A percentile compares a stretch with the other conserved stretches of the same genome.
These are phyloP conservation scores for Octopus sinensis DNA, from an alignment of 1,140 invertebrate species.

Conservation along the genomic window DNA sequence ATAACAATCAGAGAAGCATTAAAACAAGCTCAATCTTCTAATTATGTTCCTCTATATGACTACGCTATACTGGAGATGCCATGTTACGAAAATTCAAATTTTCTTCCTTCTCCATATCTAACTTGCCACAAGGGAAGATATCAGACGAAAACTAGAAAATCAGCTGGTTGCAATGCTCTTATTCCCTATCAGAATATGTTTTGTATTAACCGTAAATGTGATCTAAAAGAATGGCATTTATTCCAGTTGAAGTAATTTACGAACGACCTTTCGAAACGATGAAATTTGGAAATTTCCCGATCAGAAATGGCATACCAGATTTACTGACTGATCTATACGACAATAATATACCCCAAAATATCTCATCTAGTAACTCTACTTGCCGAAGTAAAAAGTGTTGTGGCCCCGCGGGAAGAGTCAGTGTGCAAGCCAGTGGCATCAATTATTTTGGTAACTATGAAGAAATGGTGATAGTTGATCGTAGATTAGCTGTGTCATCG, in stretches of 20 bases:
- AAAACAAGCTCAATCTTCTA: slow-evolving; percentile 20
- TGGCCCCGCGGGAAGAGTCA: neutral
- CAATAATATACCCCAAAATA: no score
- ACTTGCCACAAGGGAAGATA: slow-evolving; percentile 23
- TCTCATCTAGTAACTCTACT: no score
- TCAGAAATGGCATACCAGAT: neutral
- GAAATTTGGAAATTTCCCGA: neutral
- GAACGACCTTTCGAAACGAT: neutral
- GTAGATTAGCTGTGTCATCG: neutral
- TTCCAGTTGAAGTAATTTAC: neutral
- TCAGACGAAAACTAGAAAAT: neutral
- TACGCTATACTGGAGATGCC: slow-evolving; percentile 31
- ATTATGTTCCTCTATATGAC: slow-evolving; percentile 17
- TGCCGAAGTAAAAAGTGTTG: no score
- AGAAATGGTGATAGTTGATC: neutral
- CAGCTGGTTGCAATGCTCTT: neutral
- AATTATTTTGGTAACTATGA: neutral
- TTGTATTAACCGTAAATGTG: neutral
- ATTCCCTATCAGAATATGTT: neutral
- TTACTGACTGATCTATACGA: neutral
- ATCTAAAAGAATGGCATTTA: neutral
- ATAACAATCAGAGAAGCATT: slow-evolving; percentile 34
- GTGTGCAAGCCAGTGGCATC: neutral
- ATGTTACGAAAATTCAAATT: slow-evolving; percentile 27
- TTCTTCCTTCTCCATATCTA: slow-evolving; percentile 36